phyloP scores from a whole-genome alignment of 2,888 invertebrate species.

The Leptinotarsa tumamoca region DNA sequence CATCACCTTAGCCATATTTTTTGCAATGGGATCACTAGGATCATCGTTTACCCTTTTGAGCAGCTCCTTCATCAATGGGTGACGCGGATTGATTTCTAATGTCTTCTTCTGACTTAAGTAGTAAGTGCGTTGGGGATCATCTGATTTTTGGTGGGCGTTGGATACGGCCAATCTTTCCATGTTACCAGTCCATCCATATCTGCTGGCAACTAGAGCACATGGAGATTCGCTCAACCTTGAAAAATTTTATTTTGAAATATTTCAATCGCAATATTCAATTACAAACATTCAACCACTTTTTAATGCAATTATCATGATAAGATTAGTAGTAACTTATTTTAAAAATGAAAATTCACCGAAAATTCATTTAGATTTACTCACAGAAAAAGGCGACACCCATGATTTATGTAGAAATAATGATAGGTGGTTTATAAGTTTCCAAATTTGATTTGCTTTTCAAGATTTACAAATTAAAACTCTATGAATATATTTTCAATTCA shows the following conservation, averaged over 20 bases:
- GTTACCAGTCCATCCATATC: slow-evolving; percentile 99
- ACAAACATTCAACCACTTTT: too few relatives aligned
- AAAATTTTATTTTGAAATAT: not conserved
- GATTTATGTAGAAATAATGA: too few relatives aligned
- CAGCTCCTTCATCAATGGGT: slow-evolving; percentile 94
- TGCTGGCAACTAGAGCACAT: slow-evolving; percentile 94
- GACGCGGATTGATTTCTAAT: slow-evolving; percentile 96
- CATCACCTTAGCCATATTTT: slow-evolving; percentile 89
- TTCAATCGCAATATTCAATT: not conserved
- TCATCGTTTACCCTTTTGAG: slow-evolving; percentile 84
- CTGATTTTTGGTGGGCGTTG: slow-evolving; percentile 96
- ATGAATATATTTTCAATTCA: too few relatives aligned
- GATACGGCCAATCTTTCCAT: slow-evolving; percentile 97
- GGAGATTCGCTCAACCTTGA: slow-evolving; percentile 83
- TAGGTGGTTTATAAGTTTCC: too few relatives aligned
- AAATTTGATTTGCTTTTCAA: too few relatives aligned
- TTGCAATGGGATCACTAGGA: slow-evolving; percentile 81
- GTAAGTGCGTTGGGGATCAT: slow-evolving; percentile 90
- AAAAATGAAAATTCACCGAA: not conserved
- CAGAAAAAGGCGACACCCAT: too few relatives aligned
- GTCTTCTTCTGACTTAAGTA: slow-evolving; percentile 96
- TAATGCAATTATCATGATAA: too few relatives aligned
- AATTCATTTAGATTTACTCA: not conserved
- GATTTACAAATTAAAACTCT: too few relatives aligned
- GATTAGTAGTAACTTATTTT: too few relatives aligned